Evolutionary conservation across 2,113 vertebrate species (phyloP).

Genomic region (Rousettus leschenaultii): DNA sequence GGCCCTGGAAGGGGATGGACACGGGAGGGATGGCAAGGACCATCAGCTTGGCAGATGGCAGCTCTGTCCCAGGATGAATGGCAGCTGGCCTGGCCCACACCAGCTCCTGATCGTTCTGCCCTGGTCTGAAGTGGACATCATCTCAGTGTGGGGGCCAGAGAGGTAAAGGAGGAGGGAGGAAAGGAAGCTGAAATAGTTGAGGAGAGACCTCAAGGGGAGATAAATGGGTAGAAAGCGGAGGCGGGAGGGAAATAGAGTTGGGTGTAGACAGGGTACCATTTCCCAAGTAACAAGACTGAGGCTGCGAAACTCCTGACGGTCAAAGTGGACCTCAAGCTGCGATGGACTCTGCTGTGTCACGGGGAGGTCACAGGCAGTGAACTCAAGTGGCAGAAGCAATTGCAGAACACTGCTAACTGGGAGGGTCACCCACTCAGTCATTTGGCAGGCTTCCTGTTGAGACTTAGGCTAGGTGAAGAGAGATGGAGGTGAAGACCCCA

Average conservation of each 20-base stretch:
- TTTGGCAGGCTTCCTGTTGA: background rate
- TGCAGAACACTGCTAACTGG: background rate
- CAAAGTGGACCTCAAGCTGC: background rate
- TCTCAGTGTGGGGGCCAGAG: background rate
- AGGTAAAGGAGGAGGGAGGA: background rate
- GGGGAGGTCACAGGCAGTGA: too few species aligned
- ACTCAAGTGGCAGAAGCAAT: background rate
- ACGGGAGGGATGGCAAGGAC: background rate
- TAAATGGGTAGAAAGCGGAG: background rate
- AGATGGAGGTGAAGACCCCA: background rate
- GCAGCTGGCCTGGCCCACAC: conserved; percentile 58
- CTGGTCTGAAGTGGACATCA: background rate
- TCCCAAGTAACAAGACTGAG: background rate
- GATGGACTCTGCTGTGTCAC: background rate
- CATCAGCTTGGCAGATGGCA: conserved; percentile 45
- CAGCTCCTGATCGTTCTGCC: background rate
- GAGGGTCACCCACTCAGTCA: background rate
- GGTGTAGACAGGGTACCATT: background rate
- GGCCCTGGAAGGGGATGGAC: conserved; percentile 75
- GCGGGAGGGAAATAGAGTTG: background rate
- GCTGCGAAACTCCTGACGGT: background rate
- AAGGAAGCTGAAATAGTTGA: background rate
- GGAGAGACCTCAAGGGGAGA: background rate
- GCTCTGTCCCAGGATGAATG: background rate
- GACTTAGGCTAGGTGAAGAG: background rate